phyloP scores from a whole-genome alignment of 2,797 vertebrate genomes.

The Rhincodon typus region DNA sequence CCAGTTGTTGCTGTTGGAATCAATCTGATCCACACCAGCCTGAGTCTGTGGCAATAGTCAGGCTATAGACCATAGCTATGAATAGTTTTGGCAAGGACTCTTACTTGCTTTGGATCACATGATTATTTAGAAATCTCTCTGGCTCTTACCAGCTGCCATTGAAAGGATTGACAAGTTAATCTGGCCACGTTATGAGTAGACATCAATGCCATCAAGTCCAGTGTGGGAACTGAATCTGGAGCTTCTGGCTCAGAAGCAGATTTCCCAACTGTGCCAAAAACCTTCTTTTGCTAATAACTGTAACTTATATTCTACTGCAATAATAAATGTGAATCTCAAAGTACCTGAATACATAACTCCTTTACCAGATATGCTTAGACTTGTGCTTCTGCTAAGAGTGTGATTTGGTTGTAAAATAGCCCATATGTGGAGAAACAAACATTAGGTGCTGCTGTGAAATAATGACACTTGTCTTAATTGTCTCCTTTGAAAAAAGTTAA shows the following conservation, averaged over 20 bases:
- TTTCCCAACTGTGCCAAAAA: neutral
- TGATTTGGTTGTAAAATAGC: neutral
- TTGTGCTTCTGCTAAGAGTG: neutral
- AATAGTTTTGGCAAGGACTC: too few species aligned
- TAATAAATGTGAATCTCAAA: neutral
- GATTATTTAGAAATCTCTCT: neutral
- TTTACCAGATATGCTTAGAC: neutral
- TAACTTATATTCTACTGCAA: neutral
- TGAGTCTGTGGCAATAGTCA: neutral
- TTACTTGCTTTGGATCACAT: neutral
- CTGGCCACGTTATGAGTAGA: too few species aligned
- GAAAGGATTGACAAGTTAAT: neutral
- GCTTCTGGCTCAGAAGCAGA: too few species aligned
- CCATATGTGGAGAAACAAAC: conserved; percentile 2
- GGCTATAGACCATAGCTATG: neutral
- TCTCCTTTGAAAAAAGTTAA: neutral
- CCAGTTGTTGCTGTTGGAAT: too few species aligned
- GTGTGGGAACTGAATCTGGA: neutral
- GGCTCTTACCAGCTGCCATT: neutral
- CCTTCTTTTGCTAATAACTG: neutral
- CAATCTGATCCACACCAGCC: too few species aligned
- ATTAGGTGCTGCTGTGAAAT: neutral
- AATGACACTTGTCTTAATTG: conserved; percentile 22
- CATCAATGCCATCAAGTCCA: neutral
- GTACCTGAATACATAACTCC: neutral